Evolutionary conservation across 2,888 invertebrate genomes (phyloP).

Genomic region (Sinohyriopsis cumingii): DNA sequence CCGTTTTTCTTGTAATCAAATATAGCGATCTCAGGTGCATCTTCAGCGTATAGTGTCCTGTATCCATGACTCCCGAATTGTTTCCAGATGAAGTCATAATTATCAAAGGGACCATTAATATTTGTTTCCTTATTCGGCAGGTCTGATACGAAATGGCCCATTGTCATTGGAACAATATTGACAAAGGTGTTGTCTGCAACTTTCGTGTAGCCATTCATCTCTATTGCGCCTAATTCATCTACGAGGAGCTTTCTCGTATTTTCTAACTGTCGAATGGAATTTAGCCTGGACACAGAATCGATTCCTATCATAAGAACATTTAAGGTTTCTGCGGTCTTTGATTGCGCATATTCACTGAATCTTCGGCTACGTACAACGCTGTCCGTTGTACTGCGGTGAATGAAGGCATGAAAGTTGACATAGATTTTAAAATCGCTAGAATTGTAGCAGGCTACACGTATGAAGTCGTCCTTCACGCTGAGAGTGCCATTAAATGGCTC

Average conservation of each 20-base stretch:
- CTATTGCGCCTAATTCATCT: slow-evolving; percentile 79
- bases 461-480: slow-evolving; percentile 55
- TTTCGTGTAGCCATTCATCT: slow-evolving; percentile 91
- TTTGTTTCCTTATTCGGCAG: slow-evolving; percentile 45
- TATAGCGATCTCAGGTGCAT: slow-evolving; percentile 83
- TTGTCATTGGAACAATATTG: slow-evolving; percentile 86
- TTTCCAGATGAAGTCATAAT: slow-evolving; percentile 87
- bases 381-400: slow-evolving; percentile 49
- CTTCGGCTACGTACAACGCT: slow-evolving; percentile 20
- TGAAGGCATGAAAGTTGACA: slow-evolving; percentile 63
- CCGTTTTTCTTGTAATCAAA: slow-evolving; percentile 86
- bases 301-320: slow-evolving; percentile 91
- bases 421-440: slow-evolving; percentile 49
- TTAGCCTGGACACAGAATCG: slow-evolving; percentile 88
- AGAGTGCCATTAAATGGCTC: slow-evolving; percentile 26
- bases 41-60: slow-evolving; percentile 87
- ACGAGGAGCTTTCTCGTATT: slow-evolving; percentile 77
- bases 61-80: slow-evolving; percentile 83
- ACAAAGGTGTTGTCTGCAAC: slow-evolving; percentile 91
- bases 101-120: slow-evolving; percentile 42
- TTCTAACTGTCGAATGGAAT: slow-evolving; percentile 88
- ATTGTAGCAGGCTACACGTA: slow-evolving; percentile 61
- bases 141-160: slow-evolving; percentile 45
- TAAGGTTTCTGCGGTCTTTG: slow-evolving; percentile 65
- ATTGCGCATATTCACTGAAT: slow-evolving; percentile 21